A percentile compares a stretch with the other conserved stretches of the same genome.
Conservation (phyloP, 1,140 invertebrate species). For the Drosophila sturtevanti region DNA sequence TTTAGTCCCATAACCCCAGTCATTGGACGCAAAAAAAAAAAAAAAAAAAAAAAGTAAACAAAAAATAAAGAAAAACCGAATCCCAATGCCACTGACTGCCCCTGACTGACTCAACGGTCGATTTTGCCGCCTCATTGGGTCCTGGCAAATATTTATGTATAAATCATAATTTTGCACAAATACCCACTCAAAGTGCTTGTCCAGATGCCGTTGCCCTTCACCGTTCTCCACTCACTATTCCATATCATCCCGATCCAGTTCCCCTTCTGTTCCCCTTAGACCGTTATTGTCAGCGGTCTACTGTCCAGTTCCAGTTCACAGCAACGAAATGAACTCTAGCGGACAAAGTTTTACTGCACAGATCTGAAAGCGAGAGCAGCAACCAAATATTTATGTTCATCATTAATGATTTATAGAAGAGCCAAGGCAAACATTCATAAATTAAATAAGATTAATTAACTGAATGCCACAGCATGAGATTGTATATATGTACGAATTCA, state of each 20-base stretch:
- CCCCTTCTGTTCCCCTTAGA: not conserved
- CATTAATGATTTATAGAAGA: slow-evolving; percentile 62
- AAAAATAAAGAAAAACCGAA: not conserved
- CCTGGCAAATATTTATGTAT: slow-evolving; percentile 47
- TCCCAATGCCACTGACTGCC: not conserved
- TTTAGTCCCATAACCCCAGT: slow-evolving; percentile 18
- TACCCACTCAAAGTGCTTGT: slow-evolving; percentile 41
- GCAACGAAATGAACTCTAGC: slow-evolving; percentile 24
- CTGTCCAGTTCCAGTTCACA: slow-evolving; percentile 24
- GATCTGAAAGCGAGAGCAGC: slow-evolving; percentile 42
- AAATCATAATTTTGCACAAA: slow-evolving; percentile 67
- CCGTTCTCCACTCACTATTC: not conserved
- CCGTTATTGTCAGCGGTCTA: slow-evolving; percentile 14
- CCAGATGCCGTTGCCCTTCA: slow-evolving; percentile 11
- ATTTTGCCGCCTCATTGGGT: slow-evolving; percentile 35
- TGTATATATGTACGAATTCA: not conserved
- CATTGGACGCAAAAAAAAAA: not conserved
- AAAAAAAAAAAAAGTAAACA: not conserved
- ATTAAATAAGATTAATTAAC: slow-evolving; percentile 67
- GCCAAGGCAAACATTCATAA: slow-evolving; percentile 57
- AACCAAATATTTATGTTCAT: slow-evolving; percentile 59
- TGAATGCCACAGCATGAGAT: slow-evolving; percentile 25
- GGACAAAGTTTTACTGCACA: slow-evolving; percentile 46
- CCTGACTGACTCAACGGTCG: slow-evolving; percentile 23
- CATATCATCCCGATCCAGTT: too few species aligned